phyloP scores from a whole-genome alignment of 2,888 invertebrate genomes.

The Platycheirus rosarum region DNA sequence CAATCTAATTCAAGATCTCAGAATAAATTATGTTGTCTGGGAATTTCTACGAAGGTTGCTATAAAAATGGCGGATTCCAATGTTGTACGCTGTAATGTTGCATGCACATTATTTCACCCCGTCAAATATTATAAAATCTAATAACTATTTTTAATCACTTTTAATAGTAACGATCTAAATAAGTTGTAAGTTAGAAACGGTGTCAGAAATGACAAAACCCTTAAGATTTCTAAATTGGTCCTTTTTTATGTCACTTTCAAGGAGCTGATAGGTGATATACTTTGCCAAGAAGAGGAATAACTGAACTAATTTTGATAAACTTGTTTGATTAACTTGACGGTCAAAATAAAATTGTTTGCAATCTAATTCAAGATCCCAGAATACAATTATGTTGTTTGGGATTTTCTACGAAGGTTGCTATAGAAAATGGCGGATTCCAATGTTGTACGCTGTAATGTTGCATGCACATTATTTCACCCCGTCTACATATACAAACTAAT shows the following conservation, averaged over 20 bases:
- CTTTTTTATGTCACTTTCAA: too few relatives aligned
- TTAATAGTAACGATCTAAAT: too few relatives aligned
- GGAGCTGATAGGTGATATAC: too few relatives aligned
- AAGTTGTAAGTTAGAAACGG: too few relatives aligned
- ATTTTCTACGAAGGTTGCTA: conserved; percentile 75
- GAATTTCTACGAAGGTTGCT: conserved; percentile 73
- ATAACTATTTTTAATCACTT: too few relatives aligned
- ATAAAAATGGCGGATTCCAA: conserved; percentile 79
- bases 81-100: conserved; percentile 6
- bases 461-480: conserved; percentile 23
- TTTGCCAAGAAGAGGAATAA: too few relatives aligned
- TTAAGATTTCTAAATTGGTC: too few relatives aligned
- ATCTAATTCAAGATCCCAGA: conserved; percentile 2
- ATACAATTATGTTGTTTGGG: neutral
- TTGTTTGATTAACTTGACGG: too few relatives aligned
- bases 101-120: conserved; percentile 33
- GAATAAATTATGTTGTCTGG: neutral
- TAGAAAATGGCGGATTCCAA: conserved; percentile 78
- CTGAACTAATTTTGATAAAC: too few relatives aligned
- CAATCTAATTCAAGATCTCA: conserved; percentile 7
- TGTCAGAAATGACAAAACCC: too few relatives aligned
- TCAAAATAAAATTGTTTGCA: neutral
- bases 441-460: conserved; percentile 1
- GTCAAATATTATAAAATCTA: conserved; percentile 6
- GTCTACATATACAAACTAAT: conserved; percentile 12